A percentile compares a stretch with the other conserved stretches of the same genome.
Conservation (phyloP, 1,140 invertebrate species). For the Oryctes rhinoceros region DNA sequence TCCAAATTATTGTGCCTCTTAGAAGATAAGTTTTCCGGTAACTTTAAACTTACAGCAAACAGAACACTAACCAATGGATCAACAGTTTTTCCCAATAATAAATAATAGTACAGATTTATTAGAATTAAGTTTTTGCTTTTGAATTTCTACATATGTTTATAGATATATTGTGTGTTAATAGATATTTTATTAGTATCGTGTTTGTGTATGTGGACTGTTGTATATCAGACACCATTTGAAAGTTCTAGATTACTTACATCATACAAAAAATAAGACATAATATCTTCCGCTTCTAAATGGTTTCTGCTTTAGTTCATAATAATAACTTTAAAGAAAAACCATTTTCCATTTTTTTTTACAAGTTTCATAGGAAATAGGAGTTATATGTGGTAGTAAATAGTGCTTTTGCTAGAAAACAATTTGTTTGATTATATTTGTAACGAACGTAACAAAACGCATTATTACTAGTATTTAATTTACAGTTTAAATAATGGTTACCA, state of each 20-base stretch:
- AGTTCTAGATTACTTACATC: not conserved
- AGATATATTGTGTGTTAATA: not conserved
- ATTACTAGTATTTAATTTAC: no score
- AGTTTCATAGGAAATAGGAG: not conserved
- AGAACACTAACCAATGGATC: not conserved
- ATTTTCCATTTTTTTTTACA: not conserved
- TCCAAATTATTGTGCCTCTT: no score
- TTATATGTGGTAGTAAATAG: slow-evolving; percentile 14
- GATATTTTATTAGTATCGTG: not conserved
- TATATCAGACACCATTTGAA: not conserved
- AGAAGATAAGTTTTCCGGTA: no score
- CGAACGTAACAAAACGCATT: no score
- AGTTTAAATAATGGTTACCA: no score
- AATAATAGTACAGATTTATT: slow-evolving; percentile 20
- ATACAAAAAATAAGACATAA: not conserved
- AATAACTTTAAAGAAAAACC: not conserved
- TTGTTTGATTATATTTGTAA: not conserved
- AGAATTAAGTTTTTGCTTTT: slow-evolving; percentile 10
- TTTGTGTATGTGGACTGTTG: not conserved
- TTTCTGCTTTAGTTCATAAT: not conserved
- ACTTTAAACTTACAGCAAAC: no score
- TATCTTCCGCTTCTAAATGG: not conserved
- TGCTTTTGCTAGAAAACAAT: not conserved
- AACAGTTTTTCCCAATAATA: not conserved
- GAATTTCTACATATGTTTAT: not conserved